Percentiles rank a stretch among this genome's conserved stretches.
These are phyloP conservation scores for Acleris sparsana DNA, from an alignment of 2,888 invertebrate species.

Conservation along the genomic window DNA sequence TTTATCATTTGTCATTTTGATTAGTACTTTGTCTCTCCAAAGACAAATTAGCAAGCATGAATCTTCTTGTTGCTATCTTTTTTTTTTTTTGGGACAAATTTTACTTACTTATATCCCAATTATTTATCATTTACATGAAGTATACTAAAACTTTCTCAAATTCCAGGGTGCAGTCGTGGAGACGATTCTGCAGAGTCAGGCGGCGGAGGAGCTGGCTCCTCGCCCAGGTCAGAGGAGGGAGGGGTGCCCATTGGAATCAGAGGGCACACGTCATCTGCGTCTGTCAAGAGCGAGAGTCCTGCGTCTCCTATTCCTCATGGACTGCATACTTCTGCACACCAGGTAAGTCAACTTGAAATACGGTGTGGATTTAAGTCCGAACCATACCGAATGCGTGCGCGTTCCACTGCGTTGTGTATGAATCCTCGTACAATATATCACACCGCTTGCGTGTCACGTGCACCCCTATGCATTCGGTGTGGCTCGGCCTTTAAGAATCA, in stretches of 20 bases:
- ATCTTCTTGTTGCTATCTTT: no score
- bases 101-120: background rate
- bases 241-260: conserved; percentile 85
- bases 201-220: conserved; percentile 83
- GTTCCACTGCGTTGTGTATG: no score
- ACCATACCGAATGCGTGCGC: no score
- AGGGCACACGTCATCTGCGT: conserved; percentile 93
- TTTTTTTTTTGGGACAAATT: background rate
- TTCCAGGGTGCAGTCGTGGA: conserved; percentile 83
- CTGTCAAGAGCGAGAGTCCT: conserved; percentile 94
- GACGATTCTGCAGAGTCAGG: conserved; percentile 82
- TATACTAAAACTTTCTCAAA: background rate
- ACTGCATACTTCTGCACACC: conserved; percentile 74
- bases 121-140: background rate
- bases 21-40: no score
- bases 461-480: no score
- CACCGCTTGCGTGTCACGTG: no score
- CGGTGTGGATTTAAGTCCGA: no score
- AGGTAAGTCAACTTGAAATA: conserved; percentile 52
- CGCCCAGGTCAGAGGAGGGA: conserved; percentile 79
- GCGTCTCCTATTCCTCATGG: conserved; percentile 75
- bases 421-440: no score
- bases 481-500: no score
- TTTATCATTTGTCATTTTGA: background rate
- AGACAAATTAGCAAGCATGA: no score